Conservation (phyloP, 2,113 vertebrate genomes). For the Nycticorax nycticorax region DNA sequence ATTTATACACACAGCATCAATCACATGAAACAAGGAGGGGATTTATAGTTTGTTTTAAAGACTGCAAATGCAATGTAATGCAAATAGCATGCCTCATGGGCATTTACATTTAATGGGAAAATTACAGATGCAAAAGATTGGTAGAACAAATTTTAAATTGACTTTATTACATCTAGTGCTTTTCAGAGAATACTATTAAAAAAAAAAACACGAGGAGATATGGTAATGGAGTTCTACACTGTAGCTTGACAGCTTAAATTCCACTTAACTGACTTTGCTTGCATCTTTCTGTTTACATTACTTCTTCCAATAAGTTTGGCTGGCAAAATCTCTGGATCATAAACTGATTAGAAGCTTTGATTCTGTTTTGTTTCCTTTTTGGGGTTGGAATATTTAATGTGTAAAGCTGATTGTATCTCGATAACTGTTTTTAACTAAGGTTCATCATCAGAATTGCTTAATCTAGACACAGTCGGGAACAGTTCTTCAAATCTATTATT, state of each 20-base stretch:
- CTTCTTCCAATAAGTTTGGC: conserved; percentile 58
- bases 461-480: conserved; percentile 3
- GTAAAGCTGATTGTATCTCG: not conserved
- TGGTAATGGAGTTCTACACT: conserved; percentile 75
- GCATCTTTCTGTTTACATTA: conserved; percentile 63
- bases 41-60: conserved; percentile 91
- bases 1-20: conserved; percentile 88
- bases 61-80: conserved; percentile 89
- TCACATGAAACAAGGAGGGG: conserved; percentile 86
- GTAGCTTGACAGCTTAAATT: conserved; percentile 72
- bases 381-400: conserved; percentile 26
- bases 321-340: conserved; percentile 49
- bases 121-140: conserved; percentile 89
- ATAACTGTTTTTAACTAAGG: conserved; percentile 44
- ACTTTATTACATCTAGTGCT: conserved; percentile 86
- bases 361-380: conserved; percentile 61
- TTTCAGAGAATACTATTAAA: conserved; percentile 81
- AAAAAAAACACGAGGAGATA: conserved; percentile 65
- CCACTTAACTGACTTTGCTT: conserved; percentile 67
- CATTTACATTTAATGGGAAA: conserved; percentile 89
- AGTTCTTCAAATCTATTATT: conserved; percentile 24
- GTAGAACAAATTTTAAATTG: conserved; percentile 89
- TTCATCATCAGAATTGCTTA: conserved; percentile 29
- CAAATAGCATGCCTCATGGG: conserved; percentile 88
- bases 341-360: conserved; percentile 62